Base-by-base conservation (phyloP, 2,888 invertebrate genomes). In the Stenoptilia bipunctidactyla region DNA sequence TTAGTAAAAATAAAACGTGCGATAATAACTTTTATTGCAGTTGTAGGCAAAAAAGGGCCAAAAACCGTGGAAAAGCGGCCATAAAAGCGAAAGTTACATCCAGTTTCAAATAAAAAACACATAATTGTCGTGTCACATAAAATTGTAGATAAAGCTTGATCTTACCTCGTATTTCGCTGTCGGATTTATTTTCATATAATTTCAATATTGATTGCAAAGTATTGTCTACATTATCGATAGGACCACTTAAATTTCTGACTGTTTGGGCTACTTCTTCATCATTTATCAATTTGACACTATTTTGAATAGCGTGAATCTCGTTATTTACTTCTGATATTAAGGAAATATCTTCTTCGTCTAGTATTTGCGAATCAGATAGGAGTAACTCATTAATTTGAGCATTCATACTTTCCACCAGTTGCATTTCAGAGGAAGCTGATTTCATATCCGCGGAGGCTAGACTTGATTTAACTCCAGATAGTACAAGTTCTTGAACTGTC, bases 321-420 rank as follows among this genome's bases (percentile, higher is more conserved):
- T 66, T 66, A 43, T 73, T 67, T 1, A 79, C 57, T 50, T 71
- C 68, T 37, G 62, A 56, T 15, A 74, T 62, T 30, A 79, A 44
- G 15, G 59, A 52, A 34, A 69, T 56, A 35, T 73, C 65, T 44
- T 68, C 58, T 36, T 53, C 55, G 39, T 61, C 53, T 10, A 73
- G 43, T 1, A 45, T 37, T 13, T 48, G 38, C 25, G 55, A 53
- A 30, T 65, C 62, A 1, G 51, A 49, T 46, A 66, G 55, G 8
- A 71, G 56, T 38, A 68, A 56, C 37, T 73, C 56, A 30, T 66
- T 55, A 6, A 79, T 65, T 45, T 71, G 70, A 56, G 70, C 69
- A 41, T 77, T 67, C 12, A 74, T 63, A 46, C 74, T 72, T 13
- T 64, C 56, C 49, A 77, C 59, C 13, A 65, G 68, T 46, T 74